phyloP scores from a whole-genome alignment of 2,113 vertebrate species.

The Opisthocomus hoazin region DNA sequence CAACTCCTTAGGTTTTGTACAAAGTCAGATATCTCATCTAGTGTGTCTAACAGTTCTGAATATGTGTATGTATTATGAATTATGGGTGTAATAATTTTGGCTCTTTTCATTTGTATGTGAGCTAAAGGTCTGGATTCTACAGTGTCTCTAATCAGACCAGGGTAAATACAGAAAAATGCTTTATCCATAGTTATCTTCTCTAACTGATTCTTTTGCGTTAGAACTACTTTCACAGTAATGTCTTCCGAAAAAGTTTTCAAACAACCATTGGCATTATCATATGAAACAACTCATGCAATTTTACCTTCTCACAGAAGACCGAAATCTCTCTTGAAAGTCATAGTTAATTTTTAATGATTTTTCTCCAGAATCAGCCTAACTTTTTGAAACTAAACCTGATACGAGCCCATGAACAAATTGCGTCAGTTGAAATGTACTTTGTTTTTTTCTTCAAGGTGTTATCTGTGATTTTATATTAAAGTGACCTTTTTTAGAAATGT shows the following conservation, averaged over 20 bases:
- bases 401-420: slow-evolving; percentile 3
- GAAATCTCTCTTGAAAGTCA: slow-evolving; percentile 56
- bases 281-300: slow-evolving; percentile 12
- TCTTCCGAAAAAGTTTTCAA: neutral
- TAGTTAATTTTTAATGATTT: slow-evolving; percentile 69
- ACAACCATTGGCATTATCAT: neutral
- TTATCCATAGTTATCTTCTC: neutral
- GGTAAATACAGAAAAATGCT: neutral
- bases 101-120: neutral
- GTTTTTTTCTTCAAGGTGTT: slow-evolving; percentile 81
- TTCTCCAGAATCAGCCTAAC: slow-evolving; percentile 40
- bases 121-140: neutral
- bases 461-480: slow-evolving; percentile 89
- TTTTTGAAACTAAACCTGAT: slow-evolving; percentile 58
- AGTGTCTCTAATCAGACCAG: neutral
- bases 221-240: neutral
- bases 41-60: neutral
- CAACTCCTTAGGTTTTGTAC: neutral
- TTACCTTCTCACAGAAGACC: slow-evolving; percentile 7
- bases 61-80: neutral
- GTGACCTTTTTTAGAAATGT: slow-evolving; percentile 88
- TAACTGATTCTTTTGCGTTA: neutral
- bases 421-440: slow-evolving; percentile 65
- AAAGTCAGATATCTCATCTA: neutral
- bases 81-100: neutral